phyloP scores from a whole-genome alignment of 2,113 vertebrate genomes.

The Tamias sibiricus region DNA sequence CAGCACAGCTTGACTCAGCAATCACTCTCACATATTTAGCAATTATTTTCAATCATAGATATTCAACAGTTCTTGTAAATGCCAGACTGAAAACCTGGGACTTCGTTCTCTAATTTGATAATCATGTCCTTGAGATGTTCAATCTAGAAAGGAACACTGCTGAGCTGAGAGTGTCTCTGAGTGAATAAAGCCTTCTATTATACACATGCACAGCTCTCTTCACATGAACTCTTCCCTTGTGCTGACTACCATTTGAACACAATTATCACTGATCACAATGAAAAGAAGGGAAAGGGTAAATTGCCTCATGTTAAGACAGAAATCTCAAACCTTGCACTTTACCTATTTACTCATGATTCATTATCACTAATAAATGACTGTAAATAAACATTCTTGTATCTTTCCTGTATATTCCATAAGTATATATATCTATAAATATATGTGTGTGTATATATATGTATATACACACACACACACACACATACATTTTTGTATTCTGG shows the following conservation, averaged over 20 bases:
- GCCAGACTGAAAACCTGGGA: constrained; percentile 34
- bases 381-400: background rate
- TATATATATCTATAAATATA: background rate
- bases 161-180: constrained; percentile 43
- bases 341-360: background rate
- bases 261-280: background rate
- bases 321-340: background rate
- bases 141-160: constrained; percentile 55
- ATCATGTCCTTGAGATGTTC: constrained; percentile 71
- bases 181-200: constrained; percentile 13
- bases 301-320: background rate
- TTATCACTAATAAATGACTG: background rate
- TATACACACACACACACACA: background rate
- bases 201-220: background rate
- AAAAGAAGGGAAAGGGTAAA: background rate
- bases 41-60: constrained; percentile 74
- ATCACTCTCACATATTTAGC: constrained; percentile 64
- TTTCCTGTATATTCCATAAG: background rate
- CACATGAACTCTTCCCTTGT: background rate
- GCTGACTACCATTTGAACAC: background rate
- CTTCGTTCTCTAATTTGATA: constrained; percentile 66
- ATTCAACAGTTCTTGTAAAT: constrained; percentile 62
- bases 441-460: too few species aligned
- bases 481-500: too few species aligned
- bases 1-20: constrained; percentile 65